phyloP scores from a whole-genome alignment of 1,140 invertebrate species.

The Bradynema listronoti region DNA sequence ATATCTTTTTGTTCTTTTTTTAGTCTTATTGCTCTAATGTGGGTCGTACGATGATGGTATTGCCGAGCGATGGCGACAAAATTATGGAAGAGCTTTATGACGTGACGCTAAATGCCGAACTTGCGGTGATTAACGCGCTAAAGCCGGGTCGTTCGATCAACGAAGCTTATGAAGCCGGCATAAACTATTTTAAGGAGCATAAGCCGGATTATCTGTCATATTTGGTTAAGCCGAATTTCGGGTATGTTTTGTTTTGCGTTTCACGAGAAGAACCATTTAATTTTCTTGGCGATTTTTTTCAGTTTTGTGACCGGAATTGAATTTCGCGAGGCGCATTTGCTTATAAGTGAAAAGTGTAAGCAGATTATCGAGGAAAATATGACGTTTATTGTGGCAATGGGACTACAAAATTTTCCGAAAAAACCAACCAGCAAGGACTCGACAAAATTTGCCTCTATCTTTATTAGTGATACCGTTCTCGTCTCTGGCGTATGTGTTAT shows the following conservation, averaged over 20 bases:
- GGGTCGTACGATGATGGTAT: conserved; percentile 89
- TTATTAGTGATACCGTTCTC: conserved; percentile 90
- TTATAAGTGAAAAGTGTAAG: conserved; percentile 81
- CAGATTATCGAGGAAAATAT: conserved; percentile 77
- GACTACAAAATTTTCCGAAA: conserved; percentile 80
- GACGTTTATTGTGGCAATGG: conserved; percentile 92
- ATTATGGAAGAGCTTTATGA: conserved; percentile 76
- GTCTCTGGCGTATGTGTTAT: conserved; percentile 70
- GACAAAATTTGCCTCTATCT: conserved; percentile 84
- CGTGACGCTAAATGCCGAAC: conserved; percentile 81
- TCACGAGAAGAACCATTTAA: background rate
- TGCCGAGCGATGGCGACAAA: conserved; percentile 81
- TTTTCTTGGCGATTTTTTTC: conserved; percentile 14
- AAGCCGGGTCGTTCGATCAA: conserved; percentile 75
- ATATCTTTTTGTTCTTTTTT: conserved; percentile 4
- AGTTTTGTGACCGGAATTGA: conserved; percentile 92
- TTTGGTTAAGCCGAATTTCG: conserved; percentile 80
- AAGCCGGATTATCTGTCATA: conserved; percentile 79
- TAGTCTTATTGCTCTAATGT: conserved; percentile 93
- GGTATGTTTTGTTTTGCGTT: conserved; percentile 61
- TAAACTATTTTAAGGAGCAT: conserved; percentile 77
- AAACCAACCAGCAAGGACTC: conserved; percentile 72
- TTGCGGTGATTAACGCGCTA: conserved; percentile 78
- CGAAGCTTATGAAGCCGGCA: conserved; percentile 78
- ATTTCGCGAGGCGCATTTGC: conserved; percentile 85